Evolutionary conservation across 2,113 vertebrate species (phyloP).

Genomic region (Pachyramphus minor): DNA sequence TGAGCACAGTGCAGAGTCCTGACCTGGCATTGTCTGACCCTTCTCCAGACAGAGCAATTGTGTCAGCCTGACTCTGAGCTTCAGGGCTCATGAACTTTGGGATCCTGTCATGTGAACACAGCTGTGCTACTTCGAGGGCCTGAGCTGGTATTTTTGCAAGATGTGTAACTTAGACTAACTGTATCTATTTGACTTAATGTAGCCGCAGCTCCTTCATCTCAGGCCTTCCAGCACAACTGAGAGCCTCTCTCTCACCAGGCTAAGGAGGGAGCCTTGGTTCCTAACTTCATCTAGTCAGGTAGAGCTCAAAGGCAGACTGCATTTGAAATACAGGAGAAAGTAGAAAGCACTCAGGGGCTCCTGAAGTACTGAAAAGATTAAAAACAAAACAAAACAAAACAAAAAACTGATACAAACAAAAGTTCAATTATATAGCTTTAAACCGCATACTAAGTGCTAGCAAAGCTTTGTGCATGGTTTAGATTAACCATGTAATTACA

Average conservation of each 20-base stretch:
- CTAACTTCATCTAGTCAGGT: not conserved
- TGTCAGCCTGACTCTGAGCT: not conserved
- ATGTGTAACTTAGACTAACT: not conserved
- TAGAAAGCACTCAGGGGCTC: not conserved
- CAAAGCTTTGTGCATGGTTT: slow-evolving; percentile 3
- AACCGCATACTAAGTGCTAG: not conserved
- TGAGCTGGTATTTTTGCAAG: not conserved
- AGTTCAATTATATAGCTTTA: not conserved
- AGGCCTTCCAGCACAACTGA: not conserved
- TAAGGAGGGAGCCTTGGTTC: not conserved
- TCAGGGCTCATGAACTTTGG: not conserved
- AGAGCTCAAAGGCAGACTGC: not conserved
- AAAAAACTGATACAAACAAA: not conserved
- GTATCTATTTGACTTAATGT: not conserved
- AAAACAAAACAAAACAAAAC: not conserved
- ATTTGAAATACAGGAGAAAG: not conserved
- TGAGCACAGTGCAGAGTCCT: not conserved
- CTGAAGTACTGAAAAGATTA: not conserved
- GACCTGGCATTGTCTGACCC: not conserved
- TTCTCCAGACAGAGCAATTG: not conserved
- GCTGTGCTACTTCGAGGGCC: not conserved
- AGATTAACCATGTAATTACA: not conserved
- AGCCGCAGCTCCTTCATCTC: not conserved
- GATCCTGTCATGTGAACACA: not conserved
- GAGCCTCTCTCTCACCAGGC: not conserved